phyloP scores from a whole-genome alignment of 2,113 vertebrate species.

The Calcarius ornatus region DNA sequence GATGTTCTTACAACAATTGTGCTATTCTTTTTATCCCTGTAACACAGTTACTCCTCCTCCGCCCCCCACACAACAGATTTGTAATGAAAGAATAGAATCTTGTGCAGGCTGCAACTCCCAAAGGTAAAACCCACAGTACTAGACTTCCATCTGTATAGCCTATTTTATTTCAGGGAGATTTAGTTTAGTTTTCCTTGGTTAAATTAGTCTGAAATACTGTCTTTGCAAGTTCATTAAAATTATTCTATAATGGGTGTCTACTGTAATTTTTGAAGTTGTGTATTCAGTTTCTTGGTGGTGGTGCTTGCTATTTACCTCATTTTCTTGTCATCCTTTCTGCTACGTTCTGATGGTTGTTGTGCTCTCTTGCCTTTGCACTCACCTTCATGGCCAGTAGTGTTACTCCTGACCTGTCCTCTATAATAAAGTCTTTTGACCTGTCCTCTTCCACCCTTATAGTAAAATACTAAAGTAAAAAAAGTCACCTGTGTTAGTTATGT shows the following conservation, averaged over 20 bases:
- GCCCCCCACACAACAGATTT: slow-evolving; percentile 80
- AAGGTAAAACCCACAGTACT: slow-evolving; percentile 78
- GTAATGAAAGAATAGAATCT: slow-evolving; percentile 78
- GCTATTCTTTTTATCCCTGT: slow-evolving; percentile 71
- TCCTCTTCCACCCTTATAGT: neutral
- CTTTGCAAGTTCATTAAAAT: slow-evolving; percentile 26
- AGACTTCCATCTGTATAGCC: slow-evolving; percentile 77
- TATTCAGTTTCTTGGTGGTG: neutral
- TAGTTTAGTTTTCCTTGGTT: slow-evolving; percentile 63
- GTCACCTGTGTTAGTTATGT: neutral
- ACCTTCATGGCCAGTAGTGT: neutral
- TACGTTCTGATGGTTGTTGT: rapidly evolving
- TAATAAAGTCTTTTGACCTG: neutral
- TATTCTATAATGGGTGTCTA: neutral
- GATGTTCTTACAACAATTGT: slow-evolving; percentile 75
- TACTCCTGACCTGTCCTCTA: neutral
- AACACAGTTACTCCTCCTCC: slow-evolving; percentile 74
- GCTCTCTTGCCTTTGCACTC: neutral
- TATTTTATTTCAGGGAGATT: slow-evolving; percentile 63
- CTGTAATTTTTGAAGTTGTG: neutral
- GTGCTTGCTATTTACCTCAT: neutral
- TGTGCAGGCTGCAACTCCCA: slow-evolving; percentile 75
- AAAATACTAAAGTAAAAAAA: neutral
- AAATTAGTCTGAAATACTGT: slow-evolving; percentile 63
- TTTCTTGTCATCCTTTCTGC: neutral